Evolutionary conservation across 2,888 invertebrate species (phyloP).

Genomic region (Hofmannophila pseudospretella): DNA sequence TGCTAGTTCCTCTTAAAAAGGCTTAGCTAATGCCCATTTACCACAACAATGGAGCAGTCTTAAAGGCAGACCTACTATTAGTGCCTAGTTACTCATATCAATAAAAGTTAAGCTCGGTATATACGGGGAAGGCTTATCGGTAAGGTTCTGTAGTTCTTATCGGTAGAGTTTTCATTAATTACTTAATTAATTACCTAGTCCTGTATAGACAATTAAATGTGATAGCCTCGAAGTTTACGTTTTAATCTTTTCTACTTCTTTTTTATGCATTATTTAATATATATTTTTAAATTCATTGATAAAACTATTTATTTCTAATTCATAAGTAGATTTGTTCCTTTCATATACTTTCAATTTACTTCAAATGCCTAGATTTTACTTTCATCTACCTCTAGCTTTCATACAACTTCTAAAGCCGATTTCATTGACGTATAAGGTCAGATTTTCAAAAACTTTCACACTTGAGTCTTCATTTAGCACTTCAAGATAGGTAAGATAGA

Average conservation of each 20-base stretch:
- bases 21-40: conserved; percentile 41
- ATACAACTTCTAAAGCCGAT: neutral
- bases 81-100: conserved; percentile 18
- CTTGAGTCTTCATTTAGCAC: neutral
- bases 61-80: conserved; percentile 22
- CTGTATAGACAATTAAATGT: too few species aligned
- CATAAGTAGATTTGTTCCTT: too few species aligned
- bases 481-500: neutral
- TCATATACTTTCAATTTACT: too few species aligned
- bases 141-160: neutral
- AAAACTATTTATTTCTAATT: too few species aligned
- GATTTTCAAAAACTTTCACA: conserved; percentile 3
- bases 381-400: too few species aligned
- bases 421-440: neutral
- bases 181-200: too few species aligned
- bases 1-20: conserved; percentile 52
- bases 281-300: too few species aligned
- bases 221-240: too few species aligned
- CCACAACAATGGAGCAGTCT: conserved; percentile 38
- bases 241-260: too few species aligned
- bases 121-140: neutral
- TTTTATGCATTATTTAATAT: too few species aligned
- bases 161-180: too few species aligned
- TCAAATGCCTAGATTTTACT: too few species aligned
- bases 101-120: conserved; percentile 11